phyloP scores from a whole-genome alignment of 2,888 invertebrate species.

The Cheilosia variabilis region DNA sequence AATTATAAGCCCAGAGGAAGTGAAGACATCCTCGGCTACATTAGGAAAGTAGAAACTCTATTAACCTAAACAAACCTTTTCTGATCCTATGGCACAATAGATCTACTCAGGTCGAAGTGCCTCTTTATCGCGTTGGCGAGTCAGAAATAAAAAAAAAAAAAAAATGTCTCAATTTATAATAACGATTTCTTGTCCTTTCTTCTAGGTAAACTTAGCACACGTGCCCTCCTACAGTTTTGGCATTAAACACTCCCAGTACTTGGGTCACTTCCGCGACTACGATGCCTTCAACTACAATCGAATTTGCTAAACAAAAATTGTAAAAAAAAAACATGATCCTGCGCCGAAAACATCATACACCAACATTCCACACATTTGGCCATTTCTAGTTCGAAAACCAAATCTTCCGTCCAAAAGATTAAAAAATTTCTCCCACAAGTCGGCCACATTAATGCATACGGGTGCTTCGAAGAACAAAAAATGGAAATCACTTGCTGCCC shows the following conservation, averaged over 20 bases:
- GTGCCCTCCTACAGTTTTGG: constrained; percentile 91
- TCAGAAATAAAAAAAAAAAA: no score
- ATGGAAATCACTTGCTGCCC: constrained; percentile 50
- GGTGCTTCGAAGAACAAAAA: constrained; percentile 26
- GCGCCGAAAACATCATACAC: constrained; percentile 7
- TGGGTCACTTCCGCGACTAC: constrained; percentile 84
- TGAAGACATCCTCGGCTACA: no score
- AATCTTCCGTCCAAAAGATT: constrained; percentile 12
- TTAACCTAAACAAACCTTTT: no score
- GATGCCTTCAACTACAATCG: constrained; percentile 80
- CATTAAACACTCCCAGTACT: constrained; percentile 93
- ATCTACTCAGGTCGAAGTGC: no score
- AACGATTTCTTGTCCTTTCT: constrained; percentile 61
- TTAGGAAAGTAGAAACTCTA: no score
- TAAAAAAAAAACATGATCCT: neutral
- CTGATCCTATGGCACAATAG: no score
- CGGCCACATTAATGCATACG: constrained; percentile 40
- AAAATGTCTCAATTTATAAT: neutral
- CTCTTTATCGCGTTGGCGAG: no score
- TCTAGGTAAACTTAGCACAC: constrained; percentile 87
- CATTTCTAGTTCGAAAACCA: constrained; percentile 12
- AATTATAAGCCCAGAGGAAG: no score
- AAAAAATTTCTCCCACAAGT: constrained; percentile 32
- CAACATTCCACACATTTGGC: constrained; percentile 55
- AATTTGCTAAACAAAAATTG: constrained; percentile 78